Base-by-base conservation (phyloP, 2,888 invertebrate genomes). In the Malthinus flaveolus region DNA sequence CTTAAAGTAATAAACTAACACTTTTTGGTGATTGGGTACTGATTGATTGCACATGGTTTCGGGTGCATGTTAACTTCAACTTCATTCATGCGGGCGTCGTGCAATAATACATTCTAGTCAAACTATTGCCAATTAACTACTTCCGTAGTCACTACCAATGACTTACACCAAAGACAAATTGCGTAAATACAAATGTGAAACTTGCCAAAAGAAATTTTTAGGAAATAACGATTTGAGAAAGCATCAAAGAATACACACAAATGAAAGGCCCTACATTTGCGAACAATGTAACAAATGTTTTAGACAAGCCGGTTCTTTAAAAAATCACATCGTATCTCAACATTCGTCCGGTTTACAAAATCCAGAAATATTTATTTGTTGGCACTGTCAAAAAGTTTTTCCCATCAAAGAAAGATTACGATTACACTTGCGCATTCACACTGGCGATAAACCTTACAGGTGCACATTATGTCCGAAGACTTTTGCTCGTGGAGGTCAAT, bases 351-450 rank as follows among this genome's bases (percentile, higher is more conserved):
- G 75, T 46, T 71, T 78, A 49, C 74, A 74, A 56, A 73, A 70
- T 53, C 66, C 71, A 1, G 76, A 80, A 35, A 78, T 85, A 23
- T 90, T 84, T 74, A 81, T 85, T 47, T 93, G 93, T 73, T 80
- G 86, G 68, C 84, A 88, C 65, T 93, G 93, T 74, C 83, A 86
- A 48, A 90, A 90, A 73, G 83, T 85, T 32, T 93, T 93, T 74
- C 85, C 89, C 0, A 79, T 90, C 9, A 89, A 92, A 75, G 90
- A 91, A 70, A 84, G 90, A 33, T 78, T 93, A 52, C 83, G 86
- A 64, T 76, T 89, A 49, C 93, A 93, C 75, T 81, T 91, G 68
- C 81, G 88, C 7, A 83, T 85, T 10, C 93, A 93, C 74, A 85
- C 87, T 0, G 88, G 88, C 1, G 85, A 85, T 68, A 86, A 87